phyloP scores from a whole-genome alignment of 2,797 vertebrate species.

The Anomalospiza imberbis region DNA sequence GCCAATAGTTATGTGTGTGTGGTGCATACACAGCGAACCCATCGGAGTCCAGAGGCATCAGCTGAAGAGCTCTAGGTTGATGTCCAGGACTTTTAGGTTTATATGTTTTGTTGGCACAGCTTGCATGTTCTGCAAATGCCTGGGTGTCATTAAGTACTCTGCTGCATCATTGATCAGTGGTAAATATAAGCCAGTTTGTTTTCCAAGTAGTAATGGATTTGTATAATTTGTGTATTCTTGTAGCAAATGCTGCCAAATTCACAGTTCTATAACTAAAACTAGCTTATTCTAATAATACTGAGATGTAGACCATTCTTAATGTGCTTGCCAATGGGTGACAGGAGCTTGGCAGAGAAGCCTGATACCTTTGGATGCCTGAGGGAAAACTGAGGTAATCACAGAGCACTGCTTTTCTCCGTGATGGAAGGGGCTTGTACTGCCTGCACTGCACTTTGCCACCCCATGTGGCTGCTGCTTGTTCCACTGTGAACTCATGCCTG shows the following conservation, averaged over 20 bases:
- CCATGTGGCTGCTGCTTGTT: accelerated
- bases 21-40: background rate
- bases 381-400: background rate
- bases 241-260: constrained; percentile 24
- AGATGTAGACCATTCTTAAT: background rate
- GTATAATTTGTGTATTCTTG: constrained; percentile 6
- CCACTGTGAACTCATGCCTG: accelerated
- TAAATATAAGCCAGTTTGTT: constrained; percentile 38
- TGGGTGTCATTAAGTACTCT: background rate
- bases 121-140: background rate
- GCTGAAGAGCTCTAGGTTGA: background rate
- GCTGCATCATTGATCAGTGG: background rate
- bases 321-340: background rate
- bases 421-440: background rate
- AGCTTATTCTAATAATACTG: constrained; percentile 25
- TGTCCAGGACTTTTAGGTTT: background rate
- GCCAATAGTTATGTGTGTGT: background rate
- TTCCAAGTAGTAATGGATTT: constrained; percentile 43
- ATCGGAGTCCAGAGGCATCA: background rate
- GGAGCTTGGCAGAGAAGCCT: constrained; percentile 25
- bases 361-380: background rate
- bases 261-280: constrained; percentile 10
- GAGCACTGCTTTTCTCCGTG: background rate
- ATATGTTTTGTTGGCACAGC: background rate
- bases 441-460: background rate